Evolutionary conservation across 2,888 invertebrate genomes (phyloP).

Genomic region (Drosophila limbata): DNA sequence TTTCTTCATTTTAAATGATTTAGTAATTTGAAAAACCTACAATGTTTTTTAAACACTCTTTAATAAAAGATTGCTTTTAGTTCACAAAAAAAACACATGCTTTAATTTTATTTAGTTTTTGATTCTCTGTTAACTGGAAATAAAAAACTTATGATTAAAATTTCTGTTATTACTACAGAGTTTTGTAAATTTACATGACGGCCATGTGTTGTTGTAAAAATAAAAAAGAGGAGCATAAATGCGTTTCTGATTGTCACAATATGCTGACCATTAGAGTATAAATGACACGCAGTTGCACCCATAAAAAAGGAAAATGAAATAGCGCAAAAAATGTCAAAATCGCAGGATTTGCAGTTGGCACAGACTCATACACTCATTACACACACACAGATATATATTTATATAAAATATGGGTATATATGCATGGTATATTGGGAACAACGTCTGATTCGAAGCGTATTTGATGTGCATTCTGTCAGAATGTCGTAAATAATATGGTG

Average conservation of each 20-base stretch:
- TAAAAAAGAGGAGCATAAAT: conserved; percentile 16
- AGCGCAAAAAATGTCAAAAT: conserved; percentile 18
- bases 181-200: conserved; percentile 23
- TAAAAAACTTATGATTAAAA: conserved; percentile 1
- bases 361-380: conserved; percentile 30
- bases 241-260: conserved; percentile 42
- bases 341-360: conserved; percentile 33
- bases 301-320: conserved; percentile 36
- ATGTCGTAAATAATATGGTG: conserved; percentile 64
- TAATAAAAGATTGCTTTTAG: background rate
- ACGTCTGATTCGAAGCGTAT: conserved; percentile 14
- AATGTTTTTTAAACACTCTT: background rate
- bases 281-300: conserved; percentile 33
- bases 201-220: conserved; percentile 19
- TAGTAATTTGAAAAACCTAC: no score
- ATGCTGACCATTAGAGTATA: conserved; percentile 15
- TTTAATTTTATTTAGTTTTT: no score
- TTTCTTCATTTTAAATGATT: no score
- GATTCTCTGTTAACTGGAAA: background rate
- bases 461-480: conserved; percentile 39
- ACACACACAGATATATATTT: background rate
- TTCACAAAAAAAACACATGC: no score
- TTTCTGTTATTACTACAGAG: background rate
- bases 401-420: background rate
- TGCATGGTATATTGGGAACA: conserved; percentile 8